phyloP scores from a whole-genome alignment of 2,113 vertebrate genomes.

The Entelurus aequoreus region DNA sequence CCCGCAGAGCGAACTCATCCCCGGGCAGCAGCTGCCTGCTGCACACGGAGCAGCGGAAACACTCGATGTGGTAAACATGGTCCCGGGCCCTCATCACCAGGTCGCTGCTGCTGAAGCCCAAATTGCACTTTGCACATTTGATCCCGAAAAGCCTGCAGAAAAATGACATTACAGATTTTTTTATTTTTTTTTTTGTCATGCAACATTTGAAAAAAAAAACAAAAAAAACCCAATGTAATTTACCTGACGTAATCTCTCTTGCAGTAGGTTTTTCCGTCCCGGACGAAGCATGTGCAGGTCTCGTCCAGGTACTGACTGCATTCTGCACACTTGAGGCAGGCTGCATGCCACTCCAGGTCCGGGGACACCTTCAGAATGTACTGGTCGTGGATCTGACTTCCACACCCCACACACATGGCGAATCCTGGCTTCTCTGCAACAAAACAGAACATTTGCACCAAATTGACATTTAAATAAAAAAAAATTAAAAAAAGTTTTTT shows the following conservation, averaged over 20 bases:
- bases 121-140: slow-evolving; percentile 88
- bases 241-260: slow-evolving; percentile 95
- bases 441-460: slow-evolving; percentile 26
- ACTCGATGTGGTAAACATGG: slow-evolving; percentile 91
- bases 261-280: slow-evolving; percentile 95
- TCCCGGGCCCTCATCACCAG: slow-evolving; percentile 90
- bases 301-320: slow-evolving; percentile 93
- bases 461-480: not conserved
- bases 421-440: slow-evolving; percentile 86
- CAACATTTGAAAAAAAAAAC: not conserved
- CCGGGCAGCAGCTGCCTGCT: slow-evolving; percentile 89
- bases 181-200: not conserved
- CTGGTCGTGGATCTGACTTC: slow-evolving; percentile 94
- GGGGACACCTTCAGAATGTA: slow-evolving; percentile 93
- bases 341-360: slow-evolving; percentile 95
- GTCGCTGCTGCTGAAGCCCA: slow-evolving; percentile 87
- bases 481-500: no score
- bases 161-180: not conserved
- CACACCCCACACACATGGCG: slow-evolving; percentile 93
- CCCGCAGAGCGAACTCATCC: slow-evolving; percentile 89
- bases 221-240: not conserved
- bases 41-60: slow-evolving; percentile 92
- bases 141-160: slow-evolving; percentile 84
- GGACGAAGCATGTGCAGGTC: slow-evolving; percentile 94
- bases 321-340: slow-evolving; percentile 93